These are phyloP conservation scores for Agriopis marginaria DNA, from an alignment of 2,888 invertebrate genomes.

Conservation along the genomic window DNA sequence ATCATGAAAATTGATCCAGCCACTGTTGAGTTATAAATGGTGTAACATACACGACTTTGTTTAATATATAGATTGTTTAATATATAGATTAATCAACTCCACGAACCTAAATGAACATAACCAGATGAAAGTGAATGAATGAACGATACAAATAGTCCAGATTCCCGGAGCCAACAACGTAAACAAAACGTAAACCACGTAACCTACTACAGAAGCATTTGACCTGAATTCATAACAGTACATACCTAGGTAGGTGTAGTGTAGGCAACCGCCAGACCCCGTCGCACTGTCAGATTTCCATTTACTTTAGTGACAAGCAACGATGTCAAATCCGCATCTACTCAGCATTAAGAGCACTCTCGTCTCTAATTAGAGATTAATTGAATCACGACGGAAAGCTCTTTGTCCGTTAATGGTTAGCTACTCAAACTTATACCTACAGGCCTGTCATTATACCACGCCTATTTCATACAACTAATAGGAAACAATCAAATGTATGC, in stretches of 20 bases:
- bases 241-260: conserved; percentile 11
- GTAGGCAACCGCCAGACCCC: conserved; percentile 55
- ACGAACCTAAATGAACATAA: background rate
- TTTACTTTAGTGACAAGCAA: conserved; percentile 75
- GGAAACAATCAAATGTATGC: conserved; percentile 1
- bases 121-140: background rate
- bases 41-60: too few relatives aligned
- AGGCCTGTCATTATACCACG: background rate
- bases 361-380: conserved; percentile 83
- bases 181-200: conserved; percentile 35
- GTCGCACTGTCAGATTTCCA: conserved; percentile 77
- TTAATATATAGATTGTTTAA: too few relatives aligned
- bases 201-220: conserved; percentile 47
- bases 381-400: conserved; percentile 74
- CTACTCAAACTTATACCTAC: conserved; percentile 35
- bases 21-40: too few relatives aligned
- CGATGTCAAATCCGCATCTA: conserved; percentile 77
- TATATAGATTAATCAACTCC: too few relatives aligned
- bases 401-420: conserved; percentile 58
- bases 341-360: conserved; percentile 83
- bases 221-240: conserved; percentile 67
- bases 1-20: too few relatives aligned
- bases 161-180: conserved; percentile 15
- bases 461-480: conserved; percentile 21
- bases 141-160: conserved; percentile 5